Conservation (phyloP, 2,888 invertebrate species). For the Lomographa bimaculata region DNA sequence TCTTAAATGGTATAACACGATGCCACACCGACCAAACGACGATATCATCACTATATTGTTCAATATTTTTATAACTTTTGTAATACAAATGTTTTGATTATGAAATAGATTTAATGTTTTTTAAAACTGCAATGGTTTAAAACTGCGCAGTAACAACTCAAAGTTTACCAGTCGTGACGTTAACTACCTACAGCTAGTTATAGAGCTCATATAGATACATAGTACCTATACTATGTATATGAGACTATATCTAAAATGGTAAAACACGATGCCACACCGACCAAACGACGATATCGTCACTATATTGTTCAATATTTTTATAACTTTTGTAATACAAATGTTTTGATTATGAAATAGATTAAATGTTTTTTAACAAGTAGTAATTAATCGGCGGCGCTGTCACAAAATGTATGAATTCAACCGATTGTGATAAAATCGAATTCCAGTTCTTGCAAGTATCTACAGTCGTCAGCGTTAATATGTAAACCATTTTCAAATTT, state of each 20-base stretch:
- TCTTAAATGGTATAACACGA: no score
- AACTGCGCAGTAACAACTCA: no score
- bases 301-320: slow-evolving; percentile 16
- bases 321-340: slow-evolving; percentile 16
- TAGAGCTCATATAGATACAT: no score
- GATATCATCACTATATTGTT: slow-evolving; percentile 17
- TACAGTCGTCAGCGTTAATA: no score
- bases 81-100: slow-evolving; percentile 19
- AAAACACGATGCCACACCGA: no score
- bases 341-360: slow-evolving; percentile 20
- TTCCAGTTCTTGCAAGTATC: slow-evolving; percentile 7
- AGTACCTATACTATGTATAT: no score
- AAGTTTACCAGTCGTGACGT: no score
- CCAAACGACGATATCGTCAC: slow-evolving; percentile 14
- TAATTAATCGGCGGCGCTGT: slow-evolving; percentile 16
- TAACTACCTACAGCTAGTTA: no score
- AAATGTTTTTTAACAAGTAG: slow-evolving; percentile 17
- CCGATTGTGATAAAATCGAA: slow-evolving; percentile 21
- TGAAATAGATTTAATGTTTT: slow-evolving; percentile 16
- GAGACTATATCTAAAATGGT: no score
- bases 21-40: background rate
- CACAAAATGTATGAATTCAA: slow-evolving; percentile 19
- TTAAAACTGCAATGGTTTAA: no score
- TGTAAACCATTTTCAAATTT: no score
- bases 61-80: slow-evolving; percentile 19